Evolutionary conservation across 2,797 vertebrate genomes (phyloP).

Genomic region (Cyprinella venusta): DNA sequence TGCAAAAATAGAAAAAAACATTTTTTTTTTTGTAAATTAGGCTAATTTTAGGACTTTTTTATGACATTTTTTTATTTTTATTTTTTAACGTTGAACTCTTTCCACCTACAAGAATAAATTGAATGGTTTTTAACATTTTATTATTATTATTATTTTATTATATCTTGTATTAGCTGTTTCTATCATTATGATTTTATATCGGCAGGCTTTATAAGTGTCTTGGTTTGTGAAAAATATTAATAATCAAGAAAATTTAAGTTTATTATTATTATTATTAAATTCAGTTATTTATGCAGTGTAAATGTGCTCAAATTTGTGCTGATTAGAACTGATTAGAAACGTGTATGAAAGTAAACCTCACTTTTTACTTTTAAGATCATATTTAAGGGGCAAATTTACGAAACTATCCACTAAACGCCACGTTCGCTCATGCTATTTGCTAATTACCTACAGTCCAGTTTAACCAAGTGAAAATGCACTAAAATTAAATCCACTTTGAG

Average conservation of each 20-base stretch:
- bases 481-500: background rate
- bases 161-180: background rate
- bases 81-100: background rate
- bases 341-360: background rate
- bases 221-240: background rate
- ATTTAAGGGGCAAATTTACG: background rate
- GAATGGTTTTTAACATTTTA: background rate
- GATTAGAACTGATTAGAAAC: background rate
- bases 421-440: background rate
- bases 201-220: background rate
- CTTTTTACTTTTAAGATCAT: background rate
- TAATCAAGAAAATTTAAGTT: background rate
- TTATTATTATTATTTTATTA: background rate
- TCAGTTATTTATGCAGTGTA: background rate
- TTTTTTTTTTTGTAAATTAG: background rate
- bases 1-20: too few species aligned
- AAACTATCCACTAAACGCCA: background rate
- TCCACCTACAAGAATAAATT: background rate
- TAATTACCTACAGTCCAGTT: background rate
- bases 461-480: background rate
- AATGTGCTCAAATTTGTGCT: background rate
- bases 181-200: background rate
- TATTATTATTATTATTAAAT: background rate
- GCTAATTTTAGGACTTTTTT: background rate
- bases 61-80: too few species aligned